Evolutionary conservation across 2,797 vertebrate species (phyloP), one percentile per base, ranked within the genome.

Genomic region (Neosalanx taihuensis): DNA sequence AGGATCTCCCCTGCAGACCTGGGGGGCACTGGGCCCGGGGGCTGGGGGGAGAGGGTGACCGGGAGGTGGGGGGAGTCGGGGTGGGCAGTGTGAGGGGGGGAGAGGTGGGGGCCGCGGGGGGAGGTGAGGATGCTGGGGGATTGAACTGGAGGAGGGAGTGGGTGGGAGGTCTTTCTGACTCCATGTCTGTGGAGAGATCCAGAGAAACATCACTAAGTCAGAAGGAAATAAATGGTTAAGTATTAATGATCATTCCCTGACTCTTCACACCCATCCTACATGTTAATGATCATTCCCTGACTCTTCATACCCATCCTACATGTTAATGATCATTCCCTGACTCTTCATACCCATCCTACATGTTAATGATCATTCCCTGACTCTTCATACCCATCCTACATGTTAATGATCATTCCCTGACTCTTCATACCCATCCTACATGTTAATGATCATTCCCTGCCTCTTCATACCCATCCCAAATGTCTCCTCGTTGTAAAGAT

Each of bases 401-500:
- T 26, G 23, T 26, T 26, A 26, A 26, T 26, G 23, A 26, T 26
- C 23, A 26, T 26, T 26, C 23, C 23, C 23, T 26, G 23, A 1
- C 1, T 26, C 23, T 1, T 26, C 23, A 26, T 26, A 26, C 23
- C 23, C 23, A 26, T 26, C 23, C 23, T 26, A 26, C 23, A 26
- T 26, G 23, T 26, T 26, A 1, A 26, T 26, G 23, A 26, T 26
- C 23, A 26, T 26, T 26, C 23, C 23, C 23, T 26, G 23, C 1
- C 23, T 26, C 23, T 26, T 26, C 23, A 26, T 26, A 26, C 23
- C 95, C 88, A 95, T 86, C 41, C 93, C 94, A 84, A 94, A 95
- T 0, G 94, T 96, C 87, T 95, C 95, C 13, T 94, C 93, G 0
- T 94, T 95, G 87, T 94, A 90, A n/a, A 94, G 77, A 63, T 95